Evolutionary conservation across 2,113 vertebrate genomes (phyloP).

Genomic region (Edolisoma coerulescens): DNA sequence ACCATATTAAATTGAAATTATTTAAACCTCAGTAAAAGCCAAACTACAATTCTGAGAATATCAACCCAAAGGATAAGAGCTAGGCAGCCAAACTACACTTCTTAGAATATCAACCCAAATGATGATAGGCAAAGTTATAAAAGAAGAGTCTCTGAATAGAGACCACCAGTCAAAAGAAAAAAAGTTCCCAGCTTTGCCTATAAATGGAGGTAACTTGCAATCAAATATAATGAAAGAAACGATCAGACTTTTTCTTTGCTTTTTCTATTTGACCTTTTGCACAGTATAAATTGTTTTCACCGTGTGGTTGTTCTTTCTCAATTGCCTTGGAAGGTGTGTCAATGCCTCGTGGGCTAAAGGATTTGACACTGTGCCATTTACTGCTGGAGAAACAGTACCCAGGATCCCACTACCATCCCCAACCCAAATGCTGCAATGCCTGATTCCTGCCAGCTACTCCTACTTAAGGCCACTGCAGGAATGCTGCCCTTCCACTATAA

Average conservation of each 20-base stretch:
- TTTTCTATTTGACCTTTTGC: neutral
- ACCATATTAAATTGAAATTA: conserved; percentile 2
- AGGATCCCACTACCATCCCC: neutral
- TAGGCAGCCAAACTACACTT: neutral
- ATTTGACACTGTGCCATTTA: neutral
- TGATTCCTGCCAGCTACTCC: neutral
- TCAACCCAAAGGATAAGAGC: neutral
- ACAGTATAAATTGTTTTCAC: neutral
- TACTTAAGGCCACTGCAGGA: neutral
- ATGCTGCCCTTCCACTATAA: neutral
- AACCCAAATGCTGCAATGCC: neutral
- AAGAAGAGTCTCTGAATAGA: neutral
- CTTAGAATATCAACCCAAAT: neutral
- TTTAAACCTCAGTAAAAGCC: neutral
- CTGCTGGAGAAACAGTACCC: neutral
- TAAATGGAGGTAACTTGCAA: neutral
- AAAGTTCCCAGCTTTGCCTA: neutral
- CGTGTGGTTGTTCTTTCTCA: neutral
- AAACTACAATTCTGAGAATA: neutral
- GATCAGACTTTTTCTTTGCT: neutral
- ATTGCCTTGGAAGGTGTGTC: neutral
- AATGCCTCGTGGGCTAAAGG: neutral
- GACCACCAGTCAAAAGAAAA: neutral
- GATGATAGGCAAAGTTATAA: neutral
- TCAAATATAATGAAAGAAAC: neutral